Evolutionary conservation across 2,797 vertebrate species (phyloP).

Genomic region (Lacerta bilineata): DNA sequence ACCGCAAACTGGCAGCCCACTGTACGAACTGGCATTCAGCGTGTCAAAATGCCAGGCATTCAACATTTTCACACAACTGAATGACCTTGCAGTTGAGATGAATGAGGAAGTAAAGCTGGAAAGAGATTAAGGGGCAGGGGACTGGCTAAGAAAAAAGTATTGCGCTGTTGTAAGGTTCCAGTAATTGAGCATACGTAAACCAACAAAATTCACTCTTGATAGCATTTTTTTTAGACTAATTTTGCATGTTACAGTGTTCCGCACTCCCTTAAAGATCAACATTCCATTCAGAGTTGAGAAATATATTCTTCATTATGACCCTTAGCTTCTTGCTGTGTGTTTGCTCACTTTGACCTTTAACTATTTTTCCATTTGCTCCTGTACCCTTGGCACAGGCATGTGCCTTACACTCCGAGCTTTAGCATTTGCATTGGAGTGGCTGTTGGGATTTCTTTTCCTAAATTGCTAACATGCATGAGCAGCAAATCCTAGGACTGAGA

Average conservation of each 20-base stretch:
- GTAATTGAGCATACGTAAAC: background rate
- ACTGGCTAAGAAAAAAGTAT: background rate
- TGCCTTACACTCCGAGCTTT: background rate
- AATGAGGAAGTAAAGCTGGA: background rate
- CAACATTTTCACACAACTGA: background rate
- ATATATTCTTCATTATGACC: slow-evolving; percentile 2
- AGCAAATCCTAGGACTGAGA: background rate
- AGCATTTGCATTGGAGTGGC: background rate
- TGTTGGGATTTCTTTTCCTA: background rate
- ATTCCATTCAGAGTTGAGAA: background rate
- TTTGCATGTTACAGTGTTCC: background rate
- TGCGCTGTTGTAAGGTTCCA: background rate
- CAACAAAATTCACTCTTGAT: background rate
- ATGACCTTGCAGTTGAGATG: background rate
- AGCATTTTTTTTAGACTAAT: too few relatives aligned
- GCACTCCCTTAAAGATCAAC: background rate
- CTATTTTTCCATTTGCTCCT: background rate
- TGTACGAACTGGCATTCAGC: background rate
- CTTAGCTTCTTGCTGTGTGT: background rate
- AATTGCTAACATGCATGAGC: background rate
- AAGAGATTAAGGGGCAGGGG: background rate
- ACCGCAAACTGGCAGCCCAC: background rate
- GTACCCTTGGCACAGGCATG: background rate
- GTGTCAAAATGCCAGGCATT: background rate
- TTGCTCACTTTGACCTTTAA: slow-evolving; percentile 5